A percentile compares a stretch with the other conserved stretches of the same genome.
phyloP scores from a whole-genome alignment of 2,113 vertebrate genomes.

The Plecturocebus donacophilus region DNA sequence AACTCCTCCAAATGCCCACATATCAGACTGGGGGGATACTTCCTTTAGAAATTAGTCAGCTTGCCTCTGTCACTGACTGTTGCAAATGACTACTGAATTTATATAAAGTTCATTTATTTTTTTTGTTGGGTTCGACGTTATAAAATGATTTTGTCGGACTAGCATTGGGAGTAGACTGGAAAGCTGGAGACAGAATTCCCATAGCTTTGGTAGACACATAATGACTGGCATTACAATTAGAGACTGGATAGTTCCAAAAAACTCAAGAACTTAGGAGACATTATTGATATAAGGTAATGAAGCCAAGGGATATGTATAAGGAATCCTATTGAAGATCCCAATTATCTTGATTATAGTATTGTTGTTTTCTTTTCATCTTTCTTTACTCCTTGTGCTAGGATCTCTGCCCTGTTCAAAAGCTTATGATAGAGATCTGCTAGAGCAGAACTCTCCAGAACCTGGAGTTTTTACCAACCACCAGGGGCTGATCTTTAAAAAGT shows the following conservation, averaged over 20 bases:
- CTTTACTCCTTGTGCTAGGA: not conserved
- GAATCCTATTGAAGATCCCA: not conserved
- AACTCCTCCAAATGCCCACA: rapidly evolving
- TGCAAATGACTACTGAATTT: too few species aligned
- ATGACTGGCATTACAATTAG: too few species aligned
- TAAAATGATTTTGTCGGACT: not conserved
- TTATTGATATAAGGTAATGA: not conserved
- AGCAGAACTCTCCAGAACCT: not conserved
- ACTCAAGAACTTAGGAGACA: too few species aligned
- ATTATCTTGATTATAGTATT: too few species aligned
- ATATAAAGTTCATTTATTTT: not conserved
- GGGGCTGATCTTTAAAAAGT: not conserved
- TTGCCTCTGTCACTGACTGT: not conserved
- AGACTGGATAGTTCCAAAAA: not conserved
- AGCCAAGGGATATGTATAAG: too few species aligned
- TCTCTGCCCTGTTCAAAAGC: not conserved
- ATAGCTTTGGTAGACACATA: not conserved
- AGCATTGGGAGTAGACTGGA: not conserved
- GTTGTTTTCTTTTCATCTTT: not conserved
- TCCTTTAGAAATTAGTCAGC: not conserved
- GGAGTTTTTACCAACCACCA: not conserved
- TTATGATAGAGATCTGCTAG: not conserved
- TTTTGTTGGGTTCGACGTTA: not conserved
- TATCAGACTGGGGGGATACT: not conserved
- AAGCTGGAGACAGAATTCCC: not conserved